These are phyloP conservation scores for Balaenoptera acutorostrata DNA, from an alignment of 2,113 vertebrate genomes.

Conservation along the genomic window DNA sequence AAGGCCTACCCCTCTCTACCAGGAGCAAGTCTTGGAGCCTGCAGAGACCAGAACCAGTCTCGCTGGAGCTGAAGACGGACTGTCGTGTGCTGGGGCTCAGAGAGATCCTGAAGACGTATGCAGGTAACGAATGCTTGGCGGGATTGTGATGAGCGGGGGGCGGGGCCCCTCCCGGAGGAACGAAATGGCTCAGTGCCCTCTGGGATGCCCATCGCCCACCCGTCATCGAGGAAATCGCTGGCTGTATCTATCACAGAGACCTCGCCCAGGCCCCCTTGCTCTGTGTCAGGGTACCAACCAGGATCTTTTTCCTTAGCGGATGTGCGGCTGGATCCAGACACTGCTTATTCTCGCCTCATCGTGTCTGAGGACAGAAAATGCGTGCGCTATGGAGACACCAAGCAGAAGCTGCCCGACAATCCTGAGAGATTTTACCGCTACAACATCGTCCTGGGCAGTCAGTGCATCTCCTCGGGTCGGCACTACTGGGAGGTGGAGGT, in stretches of 20 bases:
- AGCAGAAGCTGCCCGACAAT: constrained; percentile 66
- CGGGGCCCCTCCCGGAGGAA: background rate
- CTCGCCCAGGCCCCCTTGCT: background rate
- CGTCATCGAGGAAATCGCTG: background rate
- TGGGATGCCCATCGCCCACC: background rate
- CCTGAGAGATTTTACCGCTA: constrained; percentile 69
- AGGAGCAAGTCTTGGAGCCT: constrained; percentile 58
- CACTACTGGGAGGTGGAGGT: constrained; percentile 76
- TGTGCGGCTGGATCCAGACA: constrained; percentile 67
- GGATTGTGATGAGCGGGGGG: background rate
- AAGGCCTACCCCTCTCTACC: background rate
- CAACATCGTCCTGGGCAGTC: constrained; percentile 70
- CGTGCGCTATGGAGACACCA: constrained; percentile 55
- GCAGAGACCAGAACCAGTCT: constrained; percentile 35
- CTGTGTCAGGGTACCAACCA: background rate
- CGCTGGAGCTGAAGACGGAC: constrained; percentile 46
- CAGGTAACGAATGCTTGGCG: constrained; percentile 15
- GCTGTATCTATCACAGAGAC: background rate
- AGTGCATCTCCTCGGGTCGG: constrained; percentile 54
- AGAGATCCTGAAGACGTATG: constrained; percentile 25
- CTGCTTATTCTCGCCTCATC: constrained; percentile 64
- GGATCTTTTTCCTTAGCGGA: constrained; percentile 35
- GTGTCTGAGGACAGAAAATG: constrained; percentile 69
- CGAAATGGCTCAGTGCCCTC: background rate
- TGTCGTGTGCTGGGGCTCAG: constrained; percentile 42